Evolutionary conservation across 1,140 invertebrate species (phyloP).

Genomic region (Drosophila albomicans): DNA sequence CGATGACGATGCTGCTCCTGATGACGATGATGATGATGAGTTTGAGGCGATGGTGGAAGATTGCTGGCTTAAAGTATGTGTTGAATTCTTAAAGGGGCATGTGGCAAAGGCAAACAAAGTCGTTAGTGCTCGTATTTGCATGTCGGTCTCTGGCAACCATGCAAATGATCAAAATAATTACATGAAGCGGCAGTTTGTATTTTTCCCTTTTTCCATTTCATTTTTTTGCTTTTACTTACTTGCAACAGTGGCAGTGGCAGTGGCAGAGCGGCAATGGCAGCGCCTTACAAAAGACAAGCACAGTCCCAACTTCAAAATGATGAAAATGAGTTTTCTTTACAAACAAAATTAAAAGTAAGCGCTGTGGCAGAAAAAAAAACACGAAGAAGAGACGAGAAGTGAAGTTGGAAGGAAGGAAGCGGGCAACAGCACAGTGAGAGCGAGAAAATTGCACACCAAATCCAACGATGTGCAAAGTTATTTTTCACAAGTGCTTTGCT

Average conservation of each 20-base stretch:
- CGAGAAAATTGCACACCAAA: conserved; percentile 78
- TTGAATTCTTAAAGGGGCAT: conserved; percentile 30
- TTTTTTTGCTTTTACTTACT: conserved; percentile 5
- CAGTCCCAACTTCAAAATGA: conserved; percentile 81
- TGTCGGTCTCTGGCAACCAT: conserved; percentile 56
- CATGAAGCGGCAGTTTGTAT: conserved; percentile 74
- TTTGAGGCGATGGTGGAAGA: conserved; percentile 5
- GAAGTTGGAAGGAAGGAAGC: conserved; percentile 10
- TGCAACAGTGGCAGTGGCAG: conserved; percentile 12
- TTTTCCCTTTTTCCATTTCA: conserved; percentile 11
- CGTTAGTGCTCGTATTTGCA: conserved; percentile 42
- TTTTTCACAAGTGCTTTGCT: conserved; percentile 82
- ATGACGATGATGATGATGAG: background rate
- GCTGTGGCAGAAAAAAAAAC: conserved; percentile 36
- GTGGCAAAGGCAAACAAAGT: conserved; percentile 59
- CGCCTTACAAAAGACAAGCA: conserved; percentile 72
- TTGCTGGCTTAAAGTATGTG: conserved; percentile 18
- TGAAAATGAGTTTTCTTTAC: conserved; percentile 84
- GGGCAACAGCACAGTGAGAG: conserved; percentile 30
- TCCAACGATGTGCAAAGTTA: conserved; percentile 83
- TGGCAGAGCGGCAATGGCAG: conserved; percentile 12
- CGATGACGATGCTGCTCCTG: background rate
- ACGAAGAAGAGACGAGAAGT: background rate
- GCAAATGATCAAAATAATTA: conserved; percentile 84
- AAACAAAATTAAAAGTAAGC: conserved; percentile 82